Percentiles rank a stretch among this genome's conserved stretches.
These are phyloP conservation scores for Bergia sp. DNA, from an alignment of 92 coral and sea anemone species.

Conservation along the genomic window DNA sequence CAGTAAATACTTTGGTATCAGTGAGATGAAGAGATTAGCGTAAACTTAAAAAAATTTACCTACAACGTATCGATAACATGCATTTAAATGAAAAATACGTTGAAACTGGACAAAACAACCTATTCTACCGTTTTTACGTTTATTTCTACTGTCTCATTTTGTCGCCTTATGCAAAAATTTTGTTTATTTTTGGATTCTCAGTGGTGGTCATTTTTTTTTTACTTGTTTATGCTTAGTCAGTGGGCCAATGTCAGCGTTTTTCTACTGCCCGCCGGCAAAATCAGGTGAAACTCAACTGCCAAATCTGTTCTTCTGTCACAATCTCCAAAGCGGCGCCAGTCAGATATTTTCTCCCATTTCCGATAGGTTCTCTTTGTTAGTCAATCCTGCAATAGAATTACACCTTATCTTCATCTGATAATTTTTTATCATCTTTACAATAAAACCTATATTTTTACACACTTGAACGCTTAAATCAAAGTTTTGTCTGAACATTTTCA, in stretches of 20 bases:
- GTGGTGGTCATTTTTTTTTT: too few species aligned
- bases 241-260: neutral
- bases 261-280: neutral
- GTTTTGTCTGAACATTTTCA: neutral
- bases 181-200: too few species aligned
- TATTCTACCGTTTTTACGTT: neutral
- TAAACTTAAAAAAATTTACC: neutral
- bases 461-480: neutral
- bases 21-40: too few species aligned
- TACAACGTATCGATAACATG: neutral
- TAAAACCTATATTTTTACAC: neutral
- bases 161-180: neutral
- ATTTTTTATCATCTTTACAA: neutral
- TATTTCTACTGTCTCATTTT: too few species aligned
- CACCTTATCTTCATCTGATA: neutral
- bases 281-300: neutral
- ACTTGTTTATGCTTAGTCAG: too few species aligned
- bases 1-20: neutral
- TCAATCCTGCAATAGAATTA: neutral
- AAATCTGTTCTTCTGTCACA: neutral
- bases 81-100: too few species aligned
- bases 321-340: constrained; percentile 16
- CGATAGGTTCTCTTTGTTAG: neutral
- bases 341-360: neutral
- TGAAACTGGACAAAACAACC: neutral